These are phyloP conservation scores for Malurus cyaneus DNA, from an alignment of 2,113 vertebrate species.

Conservation along the genomic window DNA sequence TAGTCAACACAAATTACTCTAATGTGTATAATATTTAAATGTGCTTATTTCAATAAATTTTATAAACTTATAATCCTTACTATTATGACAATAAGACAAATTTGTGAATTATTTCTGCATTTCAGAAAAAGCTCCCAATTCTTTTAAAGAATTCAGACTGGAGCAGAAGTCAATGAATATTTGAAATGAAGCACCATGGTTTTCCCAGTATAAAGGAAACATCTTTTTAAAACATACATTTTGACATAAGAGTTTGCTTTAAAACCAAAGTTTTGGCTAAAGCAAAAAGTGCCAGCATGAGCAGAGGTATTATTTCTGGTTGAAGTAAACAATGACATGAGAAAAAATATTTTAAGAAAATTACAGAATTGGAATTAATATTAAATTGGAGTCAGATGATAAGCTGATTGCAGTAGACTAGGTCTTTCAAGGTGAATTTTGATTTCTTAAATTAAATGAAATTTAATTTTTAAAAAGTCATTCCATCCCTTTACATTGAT, in stretches of 20 bases:
- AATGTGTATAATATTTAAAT: background rate
- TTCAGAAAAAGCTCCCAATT: background rate
- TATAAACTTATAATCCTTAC: background rate
- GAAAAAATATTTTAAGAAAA: background rate
- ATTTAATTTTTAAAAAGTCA: background rate
- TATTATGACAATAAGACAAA: background rate
- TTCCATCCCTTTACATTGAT: background rate
- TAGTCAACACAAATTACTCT: background rate
- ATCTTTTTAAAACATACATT: background rate
- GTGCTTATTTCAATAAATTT: background rate
- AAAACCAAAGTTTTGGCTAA: background rate
- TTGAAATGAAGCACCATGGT: background rate
- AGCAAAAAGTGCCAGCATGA: background rate
- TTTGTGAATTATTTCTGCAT: background rate
- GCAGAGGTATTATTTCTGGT: background rate
- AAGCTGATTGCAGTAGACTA: background rate
- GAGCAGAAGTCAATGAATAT: background rate
- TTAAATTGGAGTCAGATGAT: background rate
- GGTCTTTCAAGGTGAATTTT: background rate
- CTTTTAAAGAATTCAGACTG: background rate
- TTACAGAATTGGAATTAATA: background rate
- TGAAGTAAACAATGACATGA: background rate
- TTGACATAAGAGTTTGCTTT: background rate
- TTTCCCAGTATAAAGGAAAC: background rate
- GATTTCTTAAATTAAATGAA: background rate